Evolutionary conservation across 2,888 invertebrate genomes (phyloP).

Genomic region (Muschampia plurimacula): DNA sequence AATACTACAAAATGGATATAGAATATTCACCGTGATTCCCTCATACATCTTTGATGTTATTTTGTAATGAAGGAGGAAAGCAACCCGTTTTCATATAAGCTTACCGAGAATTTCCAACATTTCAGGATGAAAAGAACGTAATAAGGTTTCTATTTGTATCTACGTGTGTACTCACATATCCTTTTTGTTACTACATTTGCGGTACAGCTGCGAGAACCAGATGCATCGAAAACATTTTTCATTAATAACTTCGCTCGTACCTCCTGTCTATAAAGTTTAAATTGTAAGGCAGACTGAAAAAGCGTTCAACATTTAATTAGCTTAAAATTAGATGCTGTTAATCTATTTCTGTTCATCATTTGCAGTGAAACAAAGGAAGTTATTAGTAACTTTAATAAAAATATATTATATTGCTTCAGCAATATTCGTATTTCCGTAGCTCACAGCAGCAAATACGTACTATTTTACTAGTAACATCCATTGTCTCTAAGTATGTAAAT

Average conservation of each 20-base stretch:
- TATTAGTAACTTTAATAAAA: too few species aligned
- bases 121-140: slow-evolving; percentile 20
- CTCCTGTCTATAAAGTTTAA: not conserved
- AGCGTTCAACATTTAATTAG: too few species aligned
- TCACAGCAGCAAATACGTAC: too few species aligned
- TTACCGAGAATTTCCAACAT: slow-evolving; percentile 26
- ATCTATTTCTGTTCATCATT: too few species aligned
- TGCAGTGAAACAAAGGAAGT: too few species aligned
- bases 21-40: not conserved
- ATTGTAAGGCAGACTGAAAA: not conserved
- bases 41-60: slow-evolving; percentile 10
- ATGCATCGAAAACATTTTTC: slow-evolving; percentile 1
- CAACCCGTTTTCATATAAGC: slow-evolving; percentile 7
- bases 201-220: not conserved
- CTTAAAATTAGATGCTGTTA: too few species aligned
- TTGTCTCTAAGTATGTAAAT: too few species aligned
- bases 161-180: not conserved
- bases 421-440: too few species aligned
- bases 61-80: slow-evolving; percentile 3
- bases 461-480: too few species aligned
- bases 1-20: not conserved
- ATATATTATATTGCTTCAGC: too few species aligned
- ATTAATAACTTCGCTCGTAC: not conserved
- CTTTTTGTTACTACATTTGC: not conserved
- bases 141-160: slow-evolving; percentile 8